phyloP scores from a whole-genome alignment of 2,797 vertebrate species.

The Semaprochilodus insignis region DNA sequence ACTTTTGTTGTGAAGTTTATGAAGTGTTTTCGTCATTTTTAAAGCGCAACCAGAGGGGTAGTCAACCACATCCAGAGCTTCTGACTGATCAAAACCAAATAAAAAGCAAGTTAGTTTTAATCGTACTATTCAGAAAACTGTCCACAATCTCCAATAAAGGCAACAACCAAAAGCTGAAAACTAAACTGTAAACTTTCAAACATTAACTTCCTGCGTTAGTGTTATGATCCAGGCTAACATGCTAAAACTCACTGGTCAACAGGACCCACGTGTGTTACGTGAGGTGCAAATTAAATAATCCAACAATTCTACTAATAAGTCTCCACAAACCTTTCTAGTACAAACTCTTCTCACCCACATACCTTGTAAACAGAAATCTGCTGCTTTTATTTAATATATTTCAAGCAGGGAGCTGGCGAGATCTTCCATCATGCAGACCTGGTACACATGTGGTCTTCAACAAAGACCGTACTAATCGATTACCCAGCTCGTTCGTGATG shows the following conservation, averaged over 20 bases:
- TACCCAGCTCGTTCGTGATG: background rate
- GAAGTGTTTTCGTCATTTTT: background rate
- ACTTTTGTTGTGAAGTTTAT: background rate
- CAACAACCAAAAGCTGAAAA: background rate
- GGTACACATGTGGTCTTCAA: slow-evolving; percentile 10
- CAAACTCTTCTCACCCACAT: background rate
- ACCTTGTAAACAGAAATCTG: background rate
- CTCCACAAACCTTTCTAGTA: background rate
- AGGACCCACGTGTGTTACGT: slow-evolving; percentile 32
- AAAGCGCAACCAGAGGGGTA: background rate
- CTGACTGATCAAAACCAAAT: no score
- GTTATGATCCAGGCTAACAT: background rate
- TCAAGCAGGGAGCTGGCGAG: background rate
- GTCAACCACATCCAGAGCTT: background rate
- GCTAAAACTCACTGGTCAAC: background rate
- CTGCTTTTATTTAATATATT: background rate
- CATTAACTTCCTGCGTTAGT: background rate
- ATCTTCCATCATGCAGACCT: slow-evolving; percentile 11
- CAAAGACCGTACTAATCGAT: slow-evolving; percentile 28
- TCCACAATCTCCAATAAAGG: background rate
- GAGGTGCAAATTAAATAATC: background rate
- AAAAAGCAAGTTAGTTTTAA: no score
- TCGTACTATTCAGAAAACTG: background rate
- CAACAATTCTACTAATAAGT: background rate
- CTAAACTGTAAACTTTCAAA: background rate